Evolutionary conservation across 2,797 vertebrate species (phyloP).

Genomic region (Ambastaia sidthimunki): DNA sequence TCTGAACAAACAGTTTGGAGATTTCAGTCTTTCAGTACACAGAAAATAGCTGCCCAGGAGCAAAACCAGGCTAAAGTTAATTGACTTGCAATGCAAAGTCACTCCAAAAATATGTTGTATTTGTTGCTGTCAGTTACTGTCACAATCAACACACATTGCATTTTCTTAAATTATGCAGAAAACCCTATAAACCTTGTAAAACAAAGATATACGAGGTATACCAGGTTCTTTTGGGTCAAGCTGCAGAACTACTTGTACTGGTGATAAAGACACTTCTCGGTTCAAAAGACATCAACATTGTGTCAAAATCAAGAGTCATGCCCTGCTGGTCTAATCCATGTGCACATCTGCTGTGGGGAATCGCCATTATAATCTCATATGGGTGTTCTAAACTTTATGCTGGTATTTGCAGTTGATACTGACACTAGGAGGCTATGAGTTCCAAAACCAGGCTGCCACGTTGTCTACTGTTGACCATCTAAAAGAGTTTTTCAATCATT

Average conservation of each 20-base stretch:
- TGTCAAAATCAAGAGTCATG: slow-evolving; percentile 9
- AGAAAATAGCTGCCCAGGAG: no score
- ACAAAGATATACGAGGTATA: neutral
- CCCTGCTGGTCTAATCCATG: slow-evolving; percentile 41
- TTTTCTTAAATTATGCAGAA: neutral
- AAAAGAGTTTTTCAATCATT: neutral
- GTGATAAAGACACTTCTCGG: neutral
- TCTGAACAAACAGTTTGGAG: no score
- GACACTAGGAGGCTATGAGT: slow-evolving; percentile 3
- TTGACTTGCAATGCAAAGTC: no score
- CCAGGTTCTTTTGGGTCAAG: neutral
- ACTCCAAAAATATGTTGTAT: no score
- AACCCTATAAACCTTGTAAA: neutral
- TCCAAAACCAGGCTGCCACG: neutral
- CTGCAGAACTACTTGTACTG: neutral
- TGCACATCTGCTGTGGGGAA: slow-evolving; percentile 33
- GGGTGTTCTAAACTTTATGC: neutral
- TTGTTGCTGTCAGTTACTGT: no score
- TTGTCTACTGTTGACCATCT: neutral
- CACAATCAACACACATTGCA: neutral
- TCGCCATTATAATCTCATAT: neutral
- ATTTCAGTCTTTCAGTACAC: no score
- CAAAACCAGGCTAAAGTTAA: neutral
- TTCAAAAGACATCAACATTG: slow-evolving; percentile 4
- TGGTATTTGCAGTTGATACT: neutral